Conservation (phyloP, 2,113 vertebrate genomes). For the Sclerurus mexicanus region DNA sequence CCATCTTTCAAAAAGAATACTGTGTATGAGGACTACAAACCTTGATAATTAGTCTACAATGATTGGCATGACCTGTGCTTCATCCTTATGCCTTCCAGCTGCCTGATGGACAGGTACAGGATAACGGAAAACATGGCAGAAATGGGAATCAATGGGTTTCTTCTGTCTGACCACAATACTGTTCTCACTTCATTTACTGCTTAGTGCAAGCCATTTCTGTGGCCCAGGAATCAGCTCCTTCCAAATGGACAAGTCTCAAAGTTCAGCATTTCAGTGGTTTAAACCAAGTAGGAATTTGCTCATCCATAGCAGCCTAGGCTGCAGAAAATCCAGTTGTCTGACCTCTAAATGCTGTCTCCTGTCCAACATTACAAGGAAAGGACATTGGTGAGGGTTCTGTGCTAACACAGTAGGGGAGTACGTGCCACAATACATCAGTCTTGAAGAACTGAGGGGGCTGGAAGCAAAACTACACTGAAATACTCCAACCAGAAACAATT, state of each 20-base stretch:
- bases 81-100: not conserved
- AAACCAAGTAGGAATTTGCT: slow-evolving; percentile 40
- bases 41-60: not conserved
- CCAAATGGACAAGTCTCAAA: slow-evolving; percentile 33
- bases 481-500: not conserved
- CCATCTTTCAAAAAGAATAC: not conserved
- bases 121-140: not conserved
- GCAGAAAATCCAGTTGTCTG: slow-evolving; percentile 48
- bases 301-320: slow-evolving; percentile 42
- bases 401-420: not conserved
- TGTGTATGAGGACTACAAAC: not conserved
- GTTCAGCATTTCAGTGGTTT: slow-evolving; percentile 41
- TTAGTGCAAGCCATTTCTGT: slow-evolving; percentile 41
- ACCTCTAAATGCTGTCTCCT: slow-evolving; percentile 40
- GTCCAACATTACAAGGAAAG: slow-evolving; percentile 17
- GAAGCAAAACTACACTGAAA: not conserved
- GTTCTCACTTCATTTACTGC: slow-evolving; percentile 56
- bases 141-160: not conserved
- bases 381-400: not conserved
- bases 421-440: not conserved
- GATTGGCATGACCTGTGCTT: slow-evolving; percentile 3
- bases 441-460: not conserved
- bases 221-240: slow-evolving; percentile 11
- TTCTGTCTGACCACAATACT: not conserved
- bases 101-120: not conserved